Evolutionary conservation across 2,113 vertebrate species (phyloP), one percentile per base, ranked within the genome.

Genomic region (Carollia perspicillata): DNA sequence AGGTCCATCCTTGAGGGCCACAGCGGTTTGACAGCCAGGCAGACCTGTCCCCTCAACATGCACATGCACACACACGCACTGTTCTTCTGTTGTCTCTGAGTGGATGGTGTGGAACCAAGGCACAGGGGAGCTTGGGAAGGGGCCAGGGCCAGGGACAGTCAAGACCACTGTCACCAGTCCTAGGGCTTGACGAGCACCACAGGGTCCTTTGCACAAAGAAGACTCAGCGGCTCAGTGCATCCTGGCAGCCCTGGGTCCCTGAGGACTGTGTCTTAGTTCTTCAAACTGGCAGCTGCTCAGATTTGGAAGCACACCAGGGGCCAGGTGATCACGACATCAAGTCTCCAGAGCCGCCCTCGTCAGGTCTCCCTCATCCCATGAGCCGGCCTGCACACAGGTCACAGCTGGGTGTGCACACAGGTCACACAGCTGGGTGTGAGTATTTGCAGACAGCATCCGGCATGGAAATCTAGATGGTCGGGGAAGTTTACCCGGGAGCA

Each of bases 1-100:
- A 53, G 63, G 23, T 55, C 80, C 51, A 1, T 28, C 8, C 23
- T 49, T 77, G 37, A 77, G 84, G 93, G 40, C 47, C 1, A 51
- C 83, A 90, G 89, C 77, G 89, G 49, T 40, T 10, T 78, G 89
- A 53, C 26, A 68, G 85, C 30, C 80, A 16, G 37, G 65, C 20
- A 87, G 10, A 55, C 18, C 8, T 58, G 68, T 35, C 44, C 58
- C 74, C n/a, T 44, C 37, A 12, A 9, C 53, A 23, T 6, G 8
- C 53, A 23, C 53, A 18, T 13, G 16, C 53, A 55, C 55, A 55
- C 26, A 22, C 51, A 35, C 47, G n/a, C n/a, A n/a, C 4, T 4
- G 77, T 35, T 80, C 77, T 95, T 42, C 88, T 69, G 17, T 23
- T 28, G 11, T 55, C 37, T 74, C 20, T 49, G 63, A 35, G 49